phyloP scores from a whole-genome alignment of 1,140 invertebrate genomes.

The Eubasilissa regina region DNA sequence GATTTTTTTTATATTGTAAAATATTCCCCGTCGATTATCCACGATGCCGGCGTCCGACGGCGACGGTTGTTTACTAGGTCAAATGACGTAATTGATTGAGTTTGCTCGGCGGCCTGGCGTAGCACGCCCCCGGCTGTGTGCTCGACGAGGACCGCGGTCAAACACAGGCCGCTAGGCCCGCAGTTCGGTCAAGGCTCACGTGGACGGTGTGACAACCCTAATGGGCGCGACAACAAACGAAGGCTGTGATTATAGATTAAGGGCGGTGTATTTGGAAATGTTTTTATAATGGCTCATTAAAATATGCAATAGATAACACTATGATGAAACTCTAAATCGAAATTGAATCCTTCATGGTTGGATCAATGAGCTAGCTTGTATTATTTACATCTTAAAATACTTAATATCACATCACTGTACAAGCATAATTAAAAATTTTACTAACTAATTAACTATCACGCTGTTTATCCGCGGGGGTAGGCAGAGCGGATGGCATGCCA shows the following conservation, averaged over 20 bases:
- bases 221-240: conserved; percentile 7
- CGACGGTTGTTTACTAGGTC: conserved; percentile 50
- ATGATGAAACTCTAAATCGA: too few relatives aligned
- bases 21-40: not conserved
- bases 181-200: not conserved
- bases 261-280: too few relatives aligned
- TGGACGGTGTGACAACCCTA: not conserved
- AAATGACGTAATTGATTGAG: conserved; percentile 60
- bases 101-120: conserved; percentile 48
- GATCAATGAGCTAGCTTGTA: too few relatives aligned
- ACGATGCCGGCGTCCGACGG: not conserved
- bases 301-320: too few relatives aligned
- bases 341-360: too few relatives aligned
- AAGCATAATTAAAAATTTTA: too few relatives aligned
- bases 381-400: too few relatives aligned
- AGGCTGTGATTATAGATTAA: not conserved
- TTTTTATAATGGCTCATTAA: too few relatives aligned
- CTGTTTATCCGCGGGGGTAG: too few relatives aligned
- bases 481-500: too few relatives aligned
- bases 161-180: conserved; percentile 12
- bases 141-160: conserved; percentile 10
- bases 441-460: too few relatives aligned
- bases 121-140: conserved; percentile 21
- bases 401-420: too few relatives aligned
- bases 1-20: not conserved